phyloP scores from a whole-genome alignment of 1,140 invertebrate genomes.

The Phocides pigmalion region DNA sequence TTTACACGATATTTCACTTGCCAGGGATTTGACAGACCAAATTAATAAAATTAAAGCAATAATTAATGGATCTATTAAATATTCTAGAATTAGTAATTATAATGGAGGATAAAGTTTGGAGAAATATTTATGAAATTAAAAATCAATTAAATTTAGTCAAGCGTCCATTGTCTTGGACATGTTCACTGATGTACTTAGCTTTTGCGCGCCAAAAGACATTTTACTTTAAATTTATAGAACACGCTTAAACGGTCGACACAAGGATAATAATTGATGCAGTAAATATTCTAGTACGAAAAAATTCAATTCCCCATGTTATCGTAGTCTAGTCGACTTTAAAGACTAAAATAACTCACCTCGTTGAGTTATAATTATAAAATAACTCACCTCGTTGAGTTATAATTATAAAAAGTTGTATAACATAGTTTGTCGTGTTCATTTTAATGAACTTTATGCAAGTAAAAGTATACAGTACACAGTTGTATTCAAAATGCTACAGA shows the following conservation, averaged over 20 bases:
- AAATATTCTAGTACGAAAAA: background rate
- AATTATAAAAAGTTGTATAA: background rate
- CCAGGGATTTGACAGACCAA: conserved; percentile 77
- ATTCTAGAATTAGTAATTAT: conserved; percentile 56
- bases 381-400: background rate
- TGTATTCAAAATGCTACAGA: background rate
- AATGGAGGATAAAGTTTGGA: conserved; percentile 33
- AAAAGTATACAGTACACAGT: conserved; percentile 11
- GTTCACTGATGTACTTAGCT: conserved; percentile 48
- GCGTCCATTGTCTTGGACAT: conserved; percentile 25
- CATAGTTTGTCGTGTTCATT: conserved; percentile 16
- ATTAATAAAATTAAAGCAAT: conserved; percentile 66
- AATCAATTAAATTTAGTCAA: conserved; percentile 15
- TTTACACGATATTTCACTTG: conserved; percentile 72
- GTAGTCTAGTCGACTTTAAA: background rate
- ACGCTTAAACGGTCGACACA: conserved; percentile 10
- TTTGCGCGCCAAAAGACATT: conserved; percentile 78
- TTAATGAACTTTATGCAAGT: conserved; percentile 3
- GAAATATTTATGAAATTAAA: conserved; percentile 26
- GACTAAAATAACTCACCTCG: background rate
- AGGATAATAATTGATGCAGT: too few species aligned
- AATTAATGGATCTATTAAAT: conserved; percentile 65
- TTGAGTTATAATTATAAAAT: background rate
- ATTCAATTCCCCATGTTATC: background rate
- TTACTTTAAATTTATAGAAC: conserved; percentile 43